Base-by-base conservation (phyloP, 2,888 invertebrate species). In the Melanostoma scalare region DNA sequence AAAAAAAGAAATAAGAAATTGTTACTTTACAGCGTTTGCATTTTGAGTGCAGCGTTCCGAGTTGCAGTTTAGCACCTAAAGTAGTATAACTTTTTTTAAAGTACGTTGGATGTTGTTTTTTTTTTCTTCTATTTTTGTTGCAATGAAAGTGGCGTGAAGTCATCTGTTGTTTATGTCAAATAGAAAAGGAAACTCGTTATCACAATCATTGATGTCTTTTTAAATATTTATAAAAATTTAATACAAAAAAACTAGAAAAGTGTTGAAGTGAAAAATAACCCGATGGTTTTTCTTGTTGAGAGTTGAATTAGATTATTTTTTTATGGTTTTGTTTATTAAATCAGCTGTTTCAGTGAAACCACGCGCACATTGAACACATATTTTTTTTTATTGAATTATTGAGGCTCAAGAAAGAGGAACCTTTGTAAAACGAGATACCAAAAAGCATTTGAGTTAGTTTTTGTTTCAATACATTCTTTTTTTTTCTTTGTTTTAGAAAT, bases 261-360 rank as follows among this genome's bases (percentile, higher is more conserved):
- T 74, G 74, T 58, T 69, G 36, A 82, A 69, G 50, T 74, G 74
- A 65, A 65, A 31, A 82, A 69, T 82, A 71, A 35, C 63, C 65
- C 46, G 31, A 69, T 68, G 67, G 31, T 63, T 55, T 2, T 56
- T n/a, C 50, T 63, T 76, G 38, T 77, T 68, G 31, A 56, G 61
- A 42, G 30, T 71, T 53, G 35, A 10, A 58, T 10, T 42, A 60
- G 56, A 52, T 56, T 75, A 42, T 53, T 52, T 61, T 40, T 52
- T 48, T 73, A 72, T 60, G 48, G n/a, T 56, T 76, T 67, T 63
- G 42, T 60, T 85, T 78, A 69, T 77, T 71, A 75, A 84, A 63
- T 87, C 88, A 88, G 87, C 87, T 88, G 88, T 88, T 85, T 86
- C 86, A 53, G 78, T 73, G 85, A 87, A 88, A 88, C 88, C 88